Conservation (phyloP, 2,888 invertebrate species). For the Trimorus sp. region DNA sequence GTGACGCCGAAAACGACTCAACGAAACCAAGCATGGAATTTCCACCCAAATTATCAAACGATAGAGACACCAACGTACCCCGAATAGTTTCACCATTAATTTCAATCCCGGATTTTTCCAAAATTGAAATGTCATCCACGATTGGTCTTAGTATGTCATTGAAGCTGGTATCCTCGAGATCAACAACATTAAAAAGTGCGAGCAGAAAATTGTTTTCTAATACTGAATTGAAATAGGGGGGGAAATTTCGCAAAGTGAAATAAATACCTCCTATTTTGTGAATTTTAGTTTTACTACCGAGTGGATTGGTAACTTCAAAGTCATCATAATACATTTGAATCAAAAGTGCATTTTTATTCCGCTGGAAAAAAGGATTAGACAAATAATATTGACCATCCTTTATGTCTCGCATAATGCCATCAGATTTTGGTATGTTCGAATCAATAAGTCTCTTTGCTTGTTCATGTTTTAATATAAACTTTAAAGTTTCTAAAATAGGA, state of each 20-base stretch:
- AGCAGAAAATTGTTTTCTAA: conserved; percentile 53
- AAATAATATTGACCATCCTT: conserved; percentile 24
- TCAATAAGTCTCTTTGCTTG: not conserved
- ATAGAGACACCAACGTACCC: conserved; percentile 21
- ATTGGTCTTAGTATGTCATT: conserved; percentile 50
- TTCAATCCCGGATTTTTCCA: conserved; percentile 48
- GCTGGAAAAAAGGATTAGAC: conserved; percentile 19
- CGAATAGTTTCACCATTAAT: conserved; percentile 16
- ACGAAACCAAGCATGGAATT: conserved; percentile 43
- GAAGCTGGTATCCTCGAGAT: conserved; percentile 41
- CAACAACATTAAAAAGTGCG: conserved; percentile 53
- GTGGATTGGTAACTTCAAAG: conserved; percentile 61
- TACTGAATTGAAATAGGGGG: conserved; percentile 53
- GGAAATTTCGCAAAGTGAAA: conserved; percentile 54
- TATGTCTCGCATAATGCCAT: conserved; percentile 23
- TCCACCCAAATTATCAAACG: conserved; percentile 52
- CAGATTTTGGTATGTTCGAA: conserved; percentile 4
- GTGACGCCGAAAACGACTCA: conserved; percentile 41
- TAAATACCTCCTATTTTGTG: conserved; percentile 57
- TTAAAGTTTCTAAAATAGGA: conserved; percentile 45
- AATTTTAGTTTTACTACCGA: conserved; percentile 57
- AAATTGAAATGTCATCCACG: conserved; percentile 39
- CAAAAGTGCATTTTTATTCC: conserved; percentile 17
- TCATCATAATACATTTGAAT: conserved; percentile 50
- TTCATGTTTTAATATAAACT: conserved; percentile 15